A percentile compares a stretch with the other conserved stretches of the same genome.
Conservation (phyloP, 2,888 invertebrate genomes). For the Carpatolechia fugitivella region DNA sequence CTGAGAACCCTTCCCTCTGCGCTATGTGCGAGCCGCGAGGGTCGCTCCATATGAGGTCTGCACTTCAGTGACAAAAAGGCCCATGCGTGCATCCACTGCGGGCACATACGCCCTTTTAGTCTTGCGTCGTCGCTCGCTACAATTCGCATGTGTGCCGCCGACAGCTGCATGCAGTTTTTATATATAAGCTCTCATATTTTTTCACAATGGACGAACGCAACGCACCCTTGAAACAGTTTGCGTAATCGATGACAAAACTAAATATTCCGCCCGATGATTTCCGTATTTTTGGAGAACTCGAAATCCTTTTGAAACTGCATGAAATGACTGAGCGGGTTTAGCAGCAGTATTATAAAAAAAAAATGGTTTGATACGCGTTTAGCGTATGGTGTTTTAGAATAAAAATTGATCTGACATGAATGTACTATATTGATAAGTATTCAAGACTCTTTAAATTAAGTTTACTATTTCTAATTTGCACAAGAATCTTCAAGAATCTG, state of each 20-base stretch:
- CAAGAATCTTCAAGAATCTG: too few relatives aligned
- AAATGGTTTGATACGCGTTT: neutral
- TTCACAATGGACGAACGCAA: conserved; percentile 69
- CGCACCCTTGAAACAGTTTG: conserved; percentile 80
- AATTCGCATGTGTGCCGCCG: conserved; percentile 77
- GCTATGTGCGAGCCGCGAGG: conserved; percentile 52
- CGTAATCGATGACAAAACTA: conserved; percentile 80
- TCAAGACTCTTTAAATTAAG: too few relatives aligned
- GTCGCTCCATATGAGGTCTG: conserved; percentile 42
- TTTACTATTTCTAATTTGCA: too few relatives aligned
- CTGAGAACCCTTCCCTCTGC: conserved; percentile 64
- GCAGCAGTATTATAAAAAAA: conserved; percentile 22
- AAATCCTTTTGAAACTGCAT: conserved; percentile 38
- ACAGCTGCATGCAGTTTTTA: conserved; percentile 77
- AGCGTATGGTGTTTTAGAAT: too few relatives aligned
- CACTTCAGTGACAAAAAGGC: conserved; percentile 35
- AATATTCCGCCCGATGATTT: conserved; percentile 79
- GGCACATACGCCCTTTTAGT: conserved; percentile 49
- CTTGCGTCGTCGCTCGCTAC: conserved; percentile 44
- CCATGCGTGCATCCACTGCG: conserved; percentile 28
- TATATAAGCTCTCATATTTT: conserved; percentile 76
- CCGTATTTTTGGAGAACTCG: conserved; percentile 72
- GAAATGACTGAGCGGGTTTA: conserved; percentile 32
- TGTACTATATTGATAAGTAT: too few relatives aligned
- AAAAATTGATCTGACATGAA: too few relatives aligned